These are phyloP conservation scores for Eciton burchellii DNA, from an alignment of 1,140 invertebrate species.

Conservation along the genomic window DNA sequence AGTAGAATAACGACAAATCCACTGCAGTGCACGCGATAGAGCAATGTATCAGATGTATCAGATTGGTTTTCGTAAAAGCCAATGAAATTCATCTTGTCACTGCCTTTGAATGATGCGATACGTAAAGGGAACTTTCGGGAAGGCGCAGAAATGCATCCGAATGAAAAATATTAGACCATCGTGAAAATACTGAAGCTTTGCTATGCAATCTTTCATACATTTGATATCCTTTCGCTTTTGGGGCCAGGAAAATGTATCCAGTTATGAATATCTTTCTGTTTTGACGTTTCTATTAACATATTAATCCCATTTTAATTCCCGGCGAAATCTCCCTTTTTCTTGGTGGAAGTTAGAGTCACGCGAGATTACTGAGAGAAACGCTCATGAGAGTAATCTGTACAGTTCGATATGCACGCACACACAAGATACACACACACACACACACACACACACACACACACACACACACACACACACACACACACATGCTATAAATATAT, in stretches of 20 bases:
- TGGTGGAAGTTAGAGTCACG: constrained; percentile 32
- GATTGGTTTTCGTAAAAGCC: neutral
- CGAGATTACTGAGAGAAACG: constrained; percentile 8
- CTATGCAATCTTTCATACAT: neutral
- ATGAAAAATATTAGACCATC: neutral
- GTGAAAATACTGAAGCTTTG: neutral
- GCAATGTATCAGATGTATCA: neutral
- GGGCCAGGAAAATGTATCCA: constrained; percentile 22
- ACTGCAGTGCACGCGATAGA: neutral
- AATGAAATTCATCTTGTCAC: neutral
- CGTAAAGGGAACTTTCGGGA: neutral
- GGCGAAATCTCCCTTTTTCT: constrained; percentile 11
- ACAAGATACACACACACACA: no score
- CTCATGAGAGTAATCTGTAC: constrained; percentile 21
- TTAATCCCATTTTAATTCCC: constrained; percentile 45
- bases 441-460: neutral
- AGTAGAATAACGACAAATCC: constrained; percentile 13
- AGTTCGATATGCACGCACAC: constrained; percentile 9
- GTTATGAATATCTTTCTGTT: constrained; percentile 55
- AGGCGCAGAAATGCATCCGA: neutral
- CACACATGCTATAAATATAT: neutral
- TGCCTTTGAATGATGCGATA: constrained; percentile 25
- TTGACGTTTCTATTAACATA: constrained; percentile 32
- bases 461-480: no score
- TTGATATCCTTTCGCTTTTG: constrained; percentile 37